Conservation (phyloP, 2,888 invertebrate species). For the Epiblema foenella region DNA sequence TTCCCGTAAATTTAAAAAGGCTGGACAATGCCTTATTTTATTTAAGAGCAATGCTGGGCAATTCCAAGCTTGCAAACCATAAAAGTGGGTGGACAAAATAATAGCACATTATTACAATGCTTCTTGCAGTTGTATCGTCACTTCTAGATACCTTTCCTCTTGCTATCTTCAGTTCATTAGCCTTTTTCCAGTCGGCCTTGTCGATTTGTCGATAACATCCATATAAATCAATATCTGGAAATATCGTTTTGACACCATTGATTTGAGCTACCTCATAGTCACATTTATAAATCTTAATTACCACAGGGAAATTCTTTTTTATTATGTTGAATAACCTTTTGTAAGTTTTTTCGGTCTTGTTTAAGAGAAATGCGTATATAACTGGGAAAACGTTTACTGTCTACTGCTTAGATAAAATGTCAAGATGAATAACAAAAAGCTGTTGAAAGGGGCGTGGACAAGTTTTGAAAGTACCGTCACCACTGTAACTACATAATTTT, state of each 20-base stretch:
- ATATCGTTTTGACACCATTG: background rate
- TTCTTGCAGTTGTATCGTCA: background rate
- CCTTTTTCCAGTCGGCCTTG: conserved; percentile 6
- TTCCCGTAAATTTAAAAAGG: background rate
- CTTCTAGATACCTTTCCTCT: background rate
- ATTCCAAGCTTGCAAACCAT: background rate
- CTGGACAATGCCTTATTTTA: background rate
- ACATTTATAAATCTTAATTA: background rate
- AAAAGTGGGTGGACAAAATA: conserved; percentile 7
- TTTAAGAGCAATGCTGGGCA: background rate
- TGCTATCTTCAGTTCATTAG: conserved; percentile 3
- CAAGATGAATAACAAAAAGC: conserved; percentile 2
- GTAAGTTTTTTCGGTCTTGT: background rate
- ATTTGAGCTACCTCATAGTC: background rate
- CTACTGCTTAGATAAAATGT: background rate
- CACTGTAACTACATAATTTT: background rate
- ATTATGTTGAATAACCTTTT: conserved; percentile 9
- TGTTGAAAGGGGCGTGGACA: too few relatives aligned
- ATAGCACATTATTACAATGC: conserved; percentile 2
- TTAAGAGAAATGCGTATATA: background rate
- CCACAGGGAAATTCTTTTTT: conserved; percentile 5
- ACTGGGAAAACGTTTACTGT: background rate
- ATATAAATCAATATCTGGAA: background rate
- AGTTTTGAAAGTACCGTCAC: conserved; percentile 4
- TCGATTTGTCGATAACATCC: background rate